These are phyloP conservation scores for Dryoscopus gambensis DNA, from an alignment of 2,113 vertebrate genomes.

Conservation along the genomic window DNA sequence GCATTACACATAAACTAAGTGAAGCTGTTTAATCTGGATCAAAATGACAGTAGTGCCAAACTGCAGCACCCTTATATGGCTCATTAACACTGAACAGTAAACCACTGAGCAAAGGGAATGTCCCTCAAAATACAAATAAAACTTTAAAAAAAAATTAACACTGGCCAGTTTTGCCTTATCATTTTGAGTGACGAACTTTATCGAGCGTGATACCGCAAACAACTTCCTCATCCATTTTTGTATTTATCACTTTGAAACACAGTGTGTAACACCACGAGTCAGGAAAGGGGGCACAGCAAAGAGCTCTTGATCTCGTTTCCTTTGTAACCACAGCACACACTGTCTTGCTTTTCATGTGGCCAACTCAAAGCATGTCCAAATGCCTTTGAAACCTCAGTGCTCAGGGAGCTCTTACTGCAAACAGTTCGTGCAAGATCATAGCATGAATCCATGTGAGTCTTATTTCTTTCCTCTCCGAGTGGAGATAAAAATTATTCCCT, in stretches of 20 bases:
- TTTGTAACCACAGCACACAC: slow-evolving; percentile 8
- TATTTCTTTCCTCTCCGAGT: not conserved
- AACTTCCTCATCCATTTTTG: not conserved
- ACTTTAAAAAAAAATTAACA: not conserved
- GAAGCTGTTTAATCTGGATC: slow-evolving; percentile 16
- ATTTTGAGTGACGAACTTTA: not conserved
- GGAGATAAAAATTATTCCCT: not conserved
- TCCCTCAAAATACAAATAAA: not conserved
- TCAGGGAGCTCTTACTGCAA: slow-evolving; percentile 15
- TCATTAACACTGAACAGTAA: slow-evolving; percentile 36
- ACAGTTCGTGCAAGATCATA: not conserved
- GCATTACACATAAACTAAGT: slow-evolving; percentile 32
- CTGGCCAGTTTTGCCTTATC: not conserved
- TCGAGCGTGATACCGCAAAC: not conserved
- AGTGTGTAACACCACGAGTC: not conserved
- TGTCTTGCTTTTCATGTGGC: slow-evolving; percentile 37
- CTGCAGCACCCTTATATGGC: slow-evolving; percentile 9
- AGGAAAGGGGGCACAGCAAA: slow-evolving; percentile 15
- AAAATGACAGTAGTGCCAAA: not conserved
- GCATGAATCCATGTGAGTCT: not conserved
- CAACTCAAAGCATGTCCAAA: slow-evolving; percentile 28
- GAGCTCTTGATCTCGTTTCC: slow-evolving; percentile 12
- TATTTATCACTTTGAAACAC: not conserved
- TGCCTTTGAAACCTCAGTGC: slow-evolving; percentile 21
- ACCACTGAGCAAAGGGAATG: not conserved